phyloP scores from a whole-genome alignment of 2,113 vertebrate genomes.

The Megalops atlanticus region DNA sequence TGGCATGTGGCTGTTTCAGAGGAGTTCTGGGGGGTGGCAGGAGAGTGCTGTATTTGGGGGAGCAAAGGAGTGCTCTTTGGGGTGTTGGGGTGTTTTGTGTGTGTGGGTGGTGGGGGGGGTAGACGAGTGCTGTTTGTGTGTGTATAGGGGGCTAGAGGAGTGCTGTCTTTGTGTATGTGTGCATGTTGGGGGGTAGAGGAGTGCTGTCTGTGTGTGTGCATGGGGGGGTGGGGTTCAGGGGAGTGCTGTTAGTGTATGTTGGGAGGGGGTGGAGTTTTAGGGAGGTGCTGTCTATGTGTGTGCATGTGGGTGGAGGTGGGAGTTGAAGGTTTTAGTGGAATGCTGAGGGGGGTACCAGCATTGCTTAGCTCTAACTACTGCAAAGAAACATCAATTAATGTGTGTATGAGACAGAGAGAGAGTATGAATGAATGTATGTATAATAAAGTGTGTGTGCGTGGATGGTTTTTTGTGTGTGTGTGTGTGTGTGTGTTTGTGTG shows the following conservation, averaged over 20 bases:
- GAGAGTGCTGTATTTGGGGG: neutral
- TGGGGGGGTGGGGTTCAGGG: neutral
- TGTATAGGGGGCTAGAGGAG: neutral
- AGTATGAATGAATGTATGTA: neutral
- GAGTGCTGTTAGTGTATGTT: neutral
- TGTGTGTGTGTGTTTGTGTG: neutral
- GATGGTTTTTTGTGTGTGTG: neutral
- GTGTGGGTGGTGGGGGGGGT: neutral
- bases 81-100: neutral
- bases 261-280: neutral
- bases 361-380: too few relatives aligned
- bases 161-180: neutral
- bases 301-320: too few relatives aligned
- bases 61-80: neutral
- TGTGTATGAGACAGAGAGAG: neutral
- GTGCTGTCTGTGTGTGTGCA: neutral
- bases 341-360: neutral
- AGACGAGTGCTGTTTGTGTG: neutral
- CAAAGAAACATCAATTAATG: too few relatives aligned
- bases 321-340: too few relatives aligned
- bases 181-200: too few relatives aligned
- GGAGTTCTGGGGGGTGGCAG: neutral
- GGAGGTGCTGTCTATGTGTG: neutral
- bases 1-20: conserved; percentile 17
- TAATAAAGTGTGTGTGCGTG: neutral